phyloP scores from a whole-genome alignment of 2,888 invertebrate genomes.

The Leucophenga montana region DNA sequence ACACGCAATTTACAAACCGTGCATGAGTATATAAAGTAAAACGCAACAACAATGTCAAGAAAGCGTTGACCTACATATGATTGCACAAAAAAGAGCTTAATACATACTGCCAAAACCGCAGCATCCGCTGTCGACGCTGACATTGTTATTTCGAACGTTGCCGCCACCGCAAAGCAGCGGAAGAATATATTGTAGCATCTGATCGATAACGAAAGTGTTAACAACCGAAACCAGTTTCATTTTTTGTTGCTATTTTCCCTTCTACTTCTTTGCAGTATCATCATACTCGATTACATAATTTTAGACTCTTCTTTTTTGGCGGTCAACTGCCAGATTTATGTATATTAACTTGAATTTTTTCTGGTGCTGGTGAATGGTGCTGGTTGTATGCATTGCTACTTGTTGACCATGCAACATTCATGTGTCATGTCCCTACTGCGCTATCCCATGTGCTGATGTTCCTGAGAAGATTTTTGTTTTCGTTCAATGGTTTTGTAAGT shows the following conservation, averaged over 20 bases:
- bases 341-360: constrained; percentile 60
- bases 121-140: not conserved
- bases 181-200: constrained; percentile 20
- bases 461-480: too few species aligned
- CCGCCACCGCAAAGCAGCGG: constrained; percentile 12
- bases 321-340: constrained; percentile 58
- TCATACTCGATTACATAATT: constrained; percentile 20
- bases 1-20: not conserved
- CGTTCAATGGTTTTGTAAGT: too few species aligned
- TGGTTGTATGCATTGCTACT: not conserved
- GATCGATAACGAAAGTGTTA: constrained; percentile 59
- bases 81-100: not conserved
- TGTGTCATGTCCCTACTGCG: too few species aligned
- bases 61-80: constrained; percentile 7
- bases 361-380: not conserved
- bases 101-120: not conserved
- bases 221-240: constrained; percentile 59
- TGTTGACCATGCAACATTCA: not conserved
- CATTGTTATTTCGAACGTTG: not conserved
- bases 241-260: constrained; percentile 46
- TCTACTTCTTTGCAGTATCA: constrained; percentile 13
- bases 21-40: not conserved
- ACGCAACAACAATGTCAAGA: not conserved
- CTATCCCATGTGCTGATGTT: too few species aligned
- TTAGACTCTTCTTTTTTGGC: constrained; percentile 46